Percentiles rank a stretch among this genome's conserved stretches.
Evolutionary conservation across 2,888 invertebrate species (phyloP).

Genomic region (Limnephilus marmoratus): DNA sequence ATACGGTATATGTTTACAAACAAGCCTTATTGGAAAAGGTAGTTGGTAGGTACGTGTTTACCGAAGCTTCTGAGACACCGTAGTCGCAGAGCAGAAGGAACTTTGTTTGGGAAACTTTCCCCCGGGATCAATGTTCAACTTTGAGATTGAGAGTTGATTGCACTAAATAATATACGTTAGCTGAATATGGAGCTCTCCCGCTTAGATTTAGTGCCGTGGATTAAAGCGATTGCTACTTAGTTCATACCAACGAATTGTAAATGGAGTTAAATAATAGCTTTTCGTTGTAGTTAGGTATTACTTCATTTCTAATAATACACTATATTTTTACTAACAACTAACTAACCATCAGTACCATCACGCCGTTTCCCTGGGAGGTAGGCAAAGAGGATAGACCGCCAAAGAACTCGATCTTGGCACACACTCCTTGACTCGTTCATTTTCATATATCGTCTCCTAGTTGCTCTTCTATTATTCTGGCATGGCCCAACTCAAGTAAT

Average conservation of each 20-base stretch:
- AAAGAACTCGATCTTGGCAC: too few relatives aligned
- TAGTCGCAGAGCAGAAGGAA: neutral
- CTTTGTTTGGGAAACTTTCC: slow-evolving; percentile 13
- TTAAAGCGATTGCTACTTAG: neutral
- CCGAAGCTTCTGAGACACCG: neutral
- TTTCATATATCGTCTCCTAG: too few relatives aligned
- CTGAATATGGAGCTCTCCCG: neutral
- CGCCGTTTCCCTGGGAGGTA: too few relatives aligned
- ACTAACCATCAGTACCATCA: too few relatives aligned
- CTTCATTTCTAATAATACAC: too few relatives aligned
- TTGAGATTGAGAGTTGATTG: slow-evolving; percentile 36
- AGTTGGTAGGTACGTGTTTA: neutral
- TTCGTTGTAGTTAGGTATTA: neutral
- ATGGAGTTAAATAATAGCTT: neutral
- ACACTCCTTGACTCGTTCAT: too few relatives aligned
- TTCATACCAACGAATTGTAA: neutral
- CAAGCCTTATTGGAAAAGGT: neutral
- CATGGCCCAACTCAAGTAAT: too few relatives aligned
- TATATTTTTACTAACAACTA: too few relatives aligned
- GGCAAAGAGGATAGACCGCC: too few relatives aligned
- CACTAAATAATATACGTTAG: slow-evolving; percentile 8
- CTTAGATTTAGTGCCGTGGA: neutral
- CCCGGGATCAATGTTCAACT: slow-evolving; percentile 16
- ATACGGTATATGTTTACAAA: slow-evolving; percentile 2
- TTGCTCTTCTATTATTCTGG: too few relatives aligned